Evolutionary conservation across 2,888 invertebrate genomes (phyloP).

Genomic region (Phyllotreta striolata): DNA sequence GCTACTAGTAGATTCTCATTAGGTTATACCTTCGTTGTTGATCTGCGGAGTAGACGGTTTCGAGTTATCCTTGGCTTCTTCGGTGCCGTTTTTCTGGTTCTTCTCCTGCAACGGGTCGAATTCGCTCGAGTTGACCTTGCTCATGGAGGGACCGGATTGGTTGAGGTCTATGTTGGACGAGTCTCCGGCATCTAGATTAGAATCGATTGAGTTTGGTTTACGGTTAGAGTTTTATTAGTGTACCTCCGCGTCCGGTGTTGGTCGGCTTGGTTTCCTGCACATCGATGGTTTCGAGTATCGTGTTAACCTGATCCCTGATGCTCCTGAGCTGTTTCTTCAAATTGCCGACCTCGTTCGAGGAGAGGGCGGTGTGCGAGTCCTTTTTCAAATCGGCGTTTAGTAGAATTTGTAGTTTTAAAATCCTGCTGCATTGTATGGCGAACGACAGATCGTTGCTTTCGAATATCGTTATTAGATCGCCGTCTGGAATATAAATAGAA

Average conservation of each 20-base stretch:
- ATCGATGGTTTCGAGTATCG: constrained; percentile 67
- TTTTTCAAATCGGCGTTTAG: constrained; percentile 57
- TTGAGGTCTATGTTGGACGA: constrained; percentile 37
- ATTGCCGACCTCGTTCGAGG: constrained; percentile 60
- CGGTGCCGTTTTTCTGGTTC: constrained; percentile 52
- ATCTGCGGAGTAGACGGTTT: constrained; percentile 51
- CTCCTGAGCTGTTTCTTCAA: constrained; percentile 60
- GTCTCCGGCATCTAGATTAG: constrained; percentile 38
- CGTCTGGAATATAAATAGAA: constrained; percentile 50
- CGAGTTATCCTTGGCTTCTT: constrained; percentile 51
- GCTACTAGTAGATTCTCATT: not conserved
- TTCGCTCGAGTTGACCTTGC: constrained; percentile 64
- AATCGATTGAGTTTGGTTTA: too few relatives aligned
- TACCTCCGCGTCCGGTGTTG: constrained; percentile 44
- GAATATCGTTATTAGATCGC: constrained; percentile 74
- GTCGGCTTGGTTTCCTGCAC: constrained; percentile 42
- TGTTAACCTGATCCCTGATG: constrained; percentile 69
- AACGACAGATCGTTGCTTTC: constrained; percentile 75
- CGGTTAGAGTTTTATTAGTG: too few relatives aligned
- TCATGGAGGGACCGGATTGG: constrained; percentile 45
- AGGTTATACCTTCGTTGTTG: constrained; percentile 40
- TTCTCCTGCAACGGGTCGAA: constrained; percentile 68
- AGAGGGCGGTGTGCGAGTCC: constrained; percentile 44
- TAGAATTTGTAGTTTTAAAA: constrained; percentile 70
- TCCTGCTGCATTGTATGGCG: constrained; percentile 73